Evolutionary conservation across 2,888 invertebrate genomes (phyloP), one percentile per base, ranked within the genome.

Genomic region (Steinernema carpocapsae): DNA sequence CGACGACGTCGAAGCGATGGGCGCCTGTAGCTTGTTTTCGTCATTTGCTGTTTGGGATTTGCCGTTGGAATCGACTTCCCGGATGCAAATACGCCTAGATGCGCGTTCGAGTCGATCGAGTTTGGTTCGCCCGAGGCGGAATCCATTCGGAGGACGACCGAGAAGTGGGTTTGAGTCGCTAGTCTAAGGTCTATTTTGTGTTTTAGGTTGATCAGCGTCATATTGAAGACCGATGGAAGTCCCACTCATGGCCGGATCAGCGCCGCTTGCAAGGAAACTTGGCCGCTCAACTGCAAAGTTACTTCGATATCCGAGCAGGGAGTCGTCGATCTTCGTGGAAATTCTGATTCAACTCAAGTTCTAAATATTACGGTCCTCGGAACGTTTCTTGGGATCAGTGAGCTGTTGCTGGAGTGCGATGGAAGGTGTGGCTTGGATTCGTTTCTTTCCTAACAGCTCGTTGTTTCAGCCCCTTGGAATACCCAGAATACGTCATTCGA

Each of bases 381-480:
- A 29, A 17, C 24, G 17, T 64, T 64, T n/a, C 1, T 64, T 26
- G 64, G 64, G 32, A 64, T 64, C n/a, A 64, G 29, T 6, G 32
- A 64, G 29, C 64, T 64, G 10, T 17, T 64, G 7, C 64, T 64
- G 1, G 32, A 64, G 64, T 64, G 64, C 17, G 64, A 64, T 26
- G 64, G 37, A 12, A 32, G 48, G 48, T 48, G 48, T 7, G 19
- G 19, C 6, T 48, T 19, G 4, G 19, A 14, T 4, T 48, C 48
- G 4, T n/a, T 48, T 48, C 48, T 48, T 4, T 48, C 14, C 4
- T 48, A 48, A 17, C n/a, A n/a, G n/a, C n/a, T n/a, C n/a, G n/a
- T n/a, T n/a, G n/a, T 48, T 48, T 17, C 19, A 48, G 32, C 1
- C 64, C 32, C 37, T 17, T 64, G 29, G 64, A 64, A 14, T 19